phyloP scores from a whole-genome alignment of 2,888 invertebrate species.

The Stenurella melanura region DNA sequence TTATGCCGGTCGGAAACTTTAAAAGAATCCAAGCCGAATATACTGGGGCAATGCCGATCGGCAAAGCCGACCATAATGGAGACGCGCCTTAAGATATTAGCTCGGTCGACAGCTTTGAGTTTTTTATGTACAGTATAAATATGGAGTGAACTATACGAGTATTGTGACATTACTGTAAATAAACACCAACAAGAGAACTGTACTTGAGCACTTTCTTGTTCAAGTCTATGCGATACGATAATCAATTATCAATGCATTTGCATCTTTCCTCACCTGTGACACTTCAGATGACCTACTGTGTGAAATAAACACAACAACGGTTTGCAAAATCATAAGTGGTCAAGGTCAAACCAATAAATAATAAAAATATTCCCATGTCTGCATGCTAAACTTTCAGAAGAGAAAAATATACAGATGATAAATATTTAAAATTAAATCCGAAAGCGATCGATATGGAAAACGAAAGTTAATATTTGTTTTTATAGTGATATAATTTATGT shows the following conservation, averaged over 20 bases:
- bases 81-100: too few species aligned
- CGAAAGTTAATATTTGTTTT: background rate
- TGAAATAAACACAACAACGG: background rate
- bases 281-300: slow-evolving; percentile 4
- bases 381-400: background rate
- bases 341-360: background rate
- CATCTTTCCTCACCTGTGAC: background rate
- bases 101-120: too few species aligned
- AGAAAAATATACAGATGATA: background rate
- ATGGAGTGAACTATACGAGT: too few species aligned
- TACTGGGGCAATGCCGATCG: too few species aligned
- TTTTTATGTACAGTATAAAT: too few species aligned
- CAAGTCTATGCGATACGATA: background rate
- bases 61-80: too few species aligned
- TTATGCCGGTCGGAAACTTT: too few species aligned
- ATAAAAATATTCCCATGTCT: background rate
- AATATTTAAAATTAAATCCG: background rate
- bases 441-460: background rate
- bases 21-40: too few species aligned
- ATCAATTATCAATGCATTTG: slow-evolving; percentile 1
- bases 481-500: background rate
- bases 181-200: background rate
- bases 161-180: background rate
- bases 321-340: background rate
- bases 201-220: background rate